Evolutionary conservation across 2,797 vertebrate genomes (phyloP), one percentile per base, ranked within the genome.

Genomic region (Yasuhikotakia modesta): DNA sequence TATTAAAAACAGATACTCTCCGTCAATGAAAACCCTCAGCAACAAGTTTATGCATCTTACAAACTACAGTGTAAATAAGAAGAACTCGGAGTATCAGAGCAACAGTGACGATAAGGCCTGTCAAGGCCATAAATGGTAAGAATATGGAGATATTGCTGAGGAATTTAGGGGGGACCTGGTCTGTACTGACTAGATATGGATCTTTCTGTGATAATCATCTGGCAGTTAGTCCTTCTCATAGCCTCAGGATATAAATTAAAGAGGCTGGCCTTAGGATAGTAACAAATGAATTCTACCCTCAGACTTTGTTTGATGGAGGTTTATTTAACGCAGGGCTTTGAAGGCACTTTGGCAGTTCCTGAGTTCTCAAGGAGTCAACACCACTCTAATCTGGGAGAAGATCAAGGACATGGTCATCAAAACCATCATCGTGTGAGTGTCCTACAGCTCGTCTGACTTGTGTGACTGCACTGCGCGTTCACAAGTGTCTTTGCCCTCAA

Each of bases 1-100:
- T 16, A 35, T 60, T 68, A 1, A 16, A 45, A 45, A n/a, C 53
- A 99, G 98, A 86, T 99, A 99, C 84, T 99, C 98, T 5, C 91
- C 96, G 87, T 98, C 98, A 5, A 94, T 96, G 93, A 98, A 97
- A 86, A 99, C 94, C 81, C 94, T 99, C 55, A 81, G 91, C 68
- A 99, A 99, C 91, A 99, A 98, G 88, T 99, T 97, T 71, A 94
- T 99, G 92, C 98, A 99, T 83, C 91, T 99, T 87, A 99, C 98
- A 73, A 99, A 99, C 92, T 99, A 99, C 88, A 99, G 97, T 10
- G 95, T 99, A 85, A 99, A 99, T 90, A 98, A 96, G 91, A 97
- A 97, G 74, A 99, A 99, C 75, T 82, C 90, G 0, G 96, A 96
- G 4, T 99, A 99, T 90, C 95, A 95, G 89, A 86, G 90, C 24